phyloP scores from a whole-genome alignment of 2,888 invertebrate species.

The Pachycephus smyrnensis region DNA sequence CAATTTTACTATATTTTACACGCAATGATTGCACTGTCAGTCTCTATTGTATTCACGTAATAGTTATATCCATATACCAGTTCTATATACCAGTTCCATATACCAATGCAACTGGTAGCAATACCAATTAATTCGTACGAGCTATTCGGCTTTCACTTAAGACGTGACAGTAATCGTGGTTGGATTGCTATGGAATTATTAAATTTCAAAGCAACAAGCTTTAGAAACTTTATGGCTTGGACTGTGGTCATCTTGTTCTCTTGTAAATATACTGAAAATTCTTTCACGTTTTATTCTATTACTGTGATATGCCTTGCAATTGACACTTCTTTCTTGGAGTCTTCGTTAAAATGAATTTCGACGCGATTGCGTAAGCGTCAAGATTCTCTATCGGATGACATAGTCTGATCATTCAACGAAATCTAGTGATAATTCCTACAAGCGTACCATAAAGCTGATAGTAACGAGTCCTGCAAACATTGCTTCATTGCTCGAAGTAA shows the following conservation, averaged over 20 bases:
- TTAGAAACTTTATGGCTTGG: too few relatives aligned
- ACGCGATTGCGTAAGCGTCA: background rate
- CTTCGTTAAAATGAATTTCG: background rate
- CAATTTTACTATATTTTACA: background rate
- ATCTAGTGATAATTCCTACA: background rate
- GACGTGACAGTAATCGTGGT: too few relatives aligned
- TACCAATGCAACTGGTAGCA: too few relatives aligned
- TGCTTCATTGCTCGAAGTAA: background rate
- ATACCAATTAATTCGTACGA: too few relatives aligned
- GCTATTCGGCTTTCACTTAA: too few relatives aligned
- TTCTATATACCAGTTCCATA: too few relatives aligned
- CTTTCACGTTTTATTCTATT: background rate
- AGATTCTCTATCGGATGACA: background rate
- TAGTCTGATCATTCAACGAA: background rate
- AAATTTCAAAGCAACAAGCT: too few relatives aligned
- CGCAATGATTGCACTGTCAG: too few relatives aligned
- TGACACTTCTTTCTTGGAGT: background rate
- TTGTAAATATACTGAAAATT: background rate
- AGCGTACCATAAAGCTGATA: background rate
- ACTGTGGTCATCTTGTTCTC: too few relatives aligned
- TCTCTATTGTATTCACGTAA: too few relatives aligned
- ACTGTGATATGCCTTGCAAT: background rate
- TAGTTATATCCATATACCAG: too few relatives aligned
- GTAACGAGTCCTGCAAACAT: background rate
- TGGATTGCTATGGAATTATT: too few relatives aligned